Base-by-base conservation (phyloP, 2,888 invertebrate genomes). In the Sericinus montela region DNA sequence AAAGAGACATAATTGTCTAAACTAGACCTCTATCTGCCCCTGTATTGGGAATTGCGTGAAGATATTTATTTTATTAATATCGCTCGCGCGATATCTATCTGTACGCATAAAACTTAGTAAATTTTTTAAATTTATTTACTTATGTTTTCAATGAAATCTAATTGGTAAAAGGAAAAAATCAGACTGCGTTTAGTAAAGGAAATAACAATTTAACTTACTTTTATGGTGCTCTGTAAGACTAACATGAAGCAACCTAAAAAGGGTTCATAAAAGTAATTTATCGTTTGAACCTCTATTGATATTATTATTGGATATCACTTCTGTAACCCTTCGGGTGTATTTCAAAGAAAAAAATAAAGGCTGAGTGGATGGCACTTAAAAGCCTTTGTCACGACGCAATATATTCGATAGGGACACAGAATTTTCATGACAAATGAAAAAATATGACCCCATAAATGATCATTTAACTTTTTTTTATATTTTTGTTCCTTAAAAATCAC, bases 191-290 rank as follows among this genome's bases (percentile, higher is more conserved):
- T 6, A 42, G 23, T 6, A 32, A 23, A 16, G 14, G 15, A 30
- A 41, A 30, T 41, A 11, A 0, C n/a, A 6, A 10, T 11, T n/a
- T 32, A 44, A 35, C 36, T 36, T 10, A 19, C 10, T 36, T 38
- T 38, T 45, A 38, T 11, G 19, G 19, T 19, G 30, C 19, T 37
- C 10, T 6, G 7, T 25, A 8, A 1, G 35, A 32, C 30, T 32
- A 39, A 32, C 32, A 23, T 11, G 13, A 10, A 15, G 23, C 36
- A 19, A 15, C 23, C 36, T 36, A 37, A 47, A n/a, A 48, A 48
- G 48, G 48, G 48, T 48, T 37, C 37, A 48, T 48, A 48, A 48
- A 48, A 11, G 41, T 30, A 42, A 36, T 48, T 48, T 48, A 48
- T 42, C 42, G 41, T n/a, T 36, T 23, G 9, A 25, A 9, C 41